A percentile compares a stretch with the other conserved stretches of the same genome.
Evolutionary conservation across 2,113 vertebrate species (phyloP).

Genomic region (Artemisiospiza belli): DNA sequence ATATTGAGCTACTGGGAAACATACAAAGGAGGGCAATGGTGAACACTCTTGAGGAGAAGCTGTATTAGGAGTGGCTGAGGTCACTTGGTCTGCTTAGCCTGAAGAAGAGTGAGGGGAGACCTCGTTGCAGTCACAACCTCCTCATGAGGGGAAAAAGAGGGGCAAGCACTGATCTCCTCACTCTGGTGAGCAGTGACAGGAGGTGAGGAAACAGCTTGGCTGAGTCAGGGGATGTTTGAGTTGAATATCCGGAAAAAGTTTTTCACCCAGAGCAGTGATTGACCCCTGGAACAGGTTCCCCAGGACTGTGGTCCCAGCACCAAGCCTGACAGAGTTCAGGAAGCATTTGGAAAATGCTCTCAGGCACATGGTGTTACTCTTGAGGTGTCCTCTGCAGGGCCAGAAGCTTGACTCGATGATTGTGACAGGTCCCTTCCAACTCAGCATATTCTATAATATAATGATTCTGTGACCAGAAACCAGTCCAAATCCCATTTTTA

Average conservation of each 20-base stretch:
- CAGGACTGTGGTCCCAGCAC: not conserved
- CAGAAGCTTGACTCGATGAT: not conserved
- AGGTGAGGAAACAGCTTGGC: not conserved
- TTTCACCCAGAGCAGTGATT: rapidly evolving
- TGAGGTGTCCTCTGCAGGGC: not conserved
- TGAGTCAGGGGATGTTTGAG: not conserved
- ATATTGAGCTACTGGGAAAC: not conserved
- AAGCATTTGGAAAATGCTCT: not conserved
- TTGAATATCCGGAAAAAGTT: not conserved
- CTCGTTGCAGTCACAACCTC: not conserved
- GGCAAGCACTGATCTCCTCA: not conserved
- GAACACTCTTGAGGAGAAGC: not conserved
- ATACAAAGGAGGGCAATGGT: rapidly evolving
- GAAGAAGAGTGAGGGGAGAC: not conserved
- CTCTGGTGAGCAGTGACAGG: not conserved
- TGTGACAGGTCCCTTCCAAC: not conserved
- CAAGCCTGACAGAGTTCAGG: not conserved
- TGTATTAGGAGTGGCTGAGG: rapidly evolving
- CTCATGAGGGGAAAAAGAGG: rapidly evolving
- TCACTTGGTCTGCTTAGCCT: not conserved
- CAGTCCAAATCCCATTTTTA: not conserved
- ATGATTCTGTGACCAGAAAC: not conserved
- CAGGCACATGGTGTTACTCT: not conserved
- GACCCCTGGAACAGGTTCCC: not conserved
- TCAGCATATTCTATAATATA: not conserved